Conservation (phyloP, 2,113 vertebrate species). For the Aptenodytes patagonicus region DNA sequence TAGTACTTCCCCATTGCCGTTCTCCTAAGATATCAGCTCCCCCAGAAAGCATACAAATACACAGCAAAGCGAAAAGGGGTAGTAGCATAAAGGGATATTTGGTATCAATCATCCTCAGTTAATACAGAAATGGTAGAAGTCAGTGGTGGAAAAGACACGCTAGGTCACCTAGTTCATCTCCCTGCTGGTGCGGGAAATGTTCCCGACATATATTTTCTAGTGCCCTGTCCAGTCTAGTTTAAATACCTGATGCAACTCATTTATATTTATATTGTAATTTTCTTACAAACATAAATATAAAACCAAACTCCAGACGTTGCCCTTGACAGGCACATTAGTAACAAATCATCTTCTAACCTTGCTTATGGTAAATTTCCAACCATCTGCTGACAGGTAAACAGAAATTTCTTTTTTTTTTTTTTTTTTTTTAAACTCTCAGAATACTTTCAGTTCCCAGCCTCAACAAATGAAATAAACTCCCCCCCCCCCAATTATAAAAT, state of each 20-base stretch:
- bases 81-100: conserved; percentile 4
- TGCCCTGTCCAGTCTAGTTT: conserved; percentile 51
- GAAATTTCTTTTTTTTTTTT: background rate
- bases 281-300: conserved; percentile 68
- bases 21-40: background rate
- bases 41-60: background rate
- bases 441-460: background rate
- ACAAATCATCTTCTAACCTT: conserved; percentile 72
- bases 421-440: background rate
- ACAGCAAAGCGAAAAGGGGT: background rate
- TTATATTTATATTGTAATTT: conserved; percentile 70
- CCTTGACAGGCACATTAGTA: conserved; percentile 62
- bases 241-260: conserved; percentile 62
- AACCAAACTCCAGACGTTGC: conserved; percentile 66
- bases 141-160: background rate
- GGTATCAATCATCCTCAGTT: conserved; percentile 44
- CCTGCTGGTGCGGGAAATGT: conserved; percentile 18
- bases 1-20: background rate
- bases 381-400: conserved; percentile 55
- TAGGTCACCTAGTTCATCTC: conserved; percentile 58
- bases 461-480: background rate
- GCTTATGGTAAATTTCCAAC: conserved; percentile 62
- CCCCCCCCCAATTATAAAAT: background rate
- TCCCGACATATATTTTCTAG: conserved; percentile 39
- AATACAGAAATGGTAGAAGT: conserved; percentile 23